phyloP scores from a whole-genome alignment of 2,888 invertebrate genomes.

The Lepeophtheirus nordmannii region DNA sequence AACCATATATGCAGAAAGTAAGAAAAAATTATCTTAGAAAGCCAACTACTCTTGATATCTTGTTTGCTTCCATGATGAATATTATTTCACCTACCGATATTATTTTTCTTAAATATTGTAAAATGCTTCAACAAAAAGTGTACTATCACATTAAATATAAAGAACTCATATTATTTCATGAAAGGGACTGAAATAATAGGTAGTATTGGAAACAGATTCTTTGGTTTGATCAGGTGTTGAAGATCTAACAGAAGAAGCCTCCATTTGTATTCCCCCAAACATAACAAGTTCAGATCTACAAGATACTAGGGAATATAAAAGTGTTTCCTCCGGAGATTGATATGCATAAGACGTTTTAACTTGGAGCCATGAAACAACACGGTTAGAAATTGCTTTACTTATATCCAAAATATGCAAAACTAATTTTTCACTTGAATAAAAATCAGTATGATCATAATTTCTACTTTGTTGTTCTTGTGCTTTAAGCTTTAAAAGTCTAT shows the following conservation, averaged over 20 bases:
- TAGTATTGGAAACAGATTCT: neutral
- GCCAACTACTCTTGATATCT: too few species aligned
- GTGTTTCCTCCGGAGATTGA: constrained; percentile 59
- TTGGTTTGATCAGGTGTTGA: neutral
- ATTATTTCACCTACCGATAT: too few species aligned
- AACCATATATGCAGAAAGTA: too few species aligned
- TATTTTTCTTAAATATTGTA: too few species aligned
- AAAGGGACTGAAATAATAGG: neutral
- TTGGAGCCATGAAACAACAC: constrained; percentile 50
- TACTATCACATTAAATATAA: too few species aligned
- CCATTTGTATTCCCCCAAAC: constrained; percentile 66
- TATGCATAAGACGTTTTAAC: constrained; percentile 24
- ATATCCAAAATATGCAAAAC: constrained; percentile 75
- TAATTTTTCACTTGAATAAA: constrained; percentile 41
- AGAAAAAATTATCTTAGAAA: too few species aligned
- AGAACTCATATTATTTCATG: neutral
- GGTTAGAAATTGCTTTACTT: constrained; percentile 48
- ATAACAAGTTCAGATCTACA: constrained; percentile 83
- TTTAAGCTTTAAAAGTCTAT: constrained; percentile 33
- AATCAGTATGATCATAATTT: constrained; percentile 36
- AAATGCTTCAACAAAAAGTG: too few species aligned
- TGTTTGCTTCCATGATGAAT: too few species aligned
- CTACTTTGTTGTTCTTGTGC: constrained; percentile 32
- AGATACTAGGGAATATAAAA: constrained; percentile 70
- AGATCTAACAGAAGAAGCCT: neutral